These are phyloP conservation scores for Symphodus melops DNA, from an alignment of 2,113 vertebrate species.

Conservation along the genomic window DNA sequence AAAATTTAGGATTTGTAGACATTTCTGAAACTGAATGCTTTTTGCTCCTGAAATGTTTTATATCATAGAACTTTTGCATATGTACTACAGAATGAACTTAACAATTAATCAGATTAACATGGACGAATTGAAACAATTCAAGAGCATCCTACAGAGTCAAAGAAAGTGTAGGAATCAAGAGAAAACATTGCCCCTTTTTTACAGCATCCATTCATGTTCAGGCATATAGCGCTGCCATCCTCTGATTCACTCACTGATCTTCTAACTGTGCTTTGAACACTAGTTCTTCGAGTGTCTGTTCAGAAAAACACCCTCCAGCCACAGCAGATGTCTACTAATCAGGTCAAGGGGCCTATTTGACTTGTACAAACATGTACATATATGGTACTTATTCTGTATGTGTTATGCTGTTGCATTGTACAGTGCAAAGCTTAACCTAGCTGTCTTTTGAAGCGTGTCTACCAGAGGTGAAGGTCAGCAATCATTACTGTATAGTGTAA, in stretches of 20 bases:
- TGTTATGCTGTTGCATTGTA: conserved; percentile 20
- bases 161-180: not conserved
- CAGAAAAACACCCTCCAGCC: conserved; percentile 46
- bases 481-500: not conserved
- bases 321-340: conserved; percentile 65
- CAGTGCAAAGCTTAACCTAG: conserved; percentile 50
- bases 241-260: conserved; percentile 17
- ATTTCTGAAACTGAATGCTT: not conserved
- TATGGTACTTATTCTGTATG: not conserved
- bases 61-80: not conserved
- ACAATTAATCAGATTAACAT: not conserved
- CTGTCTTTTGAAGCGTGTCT: conserved; percentile 55
- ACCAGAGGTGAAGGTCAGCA: conserved; percentile 24
- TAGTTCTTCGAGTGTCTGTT: conserved; percentile 16
- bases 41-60: not conserved
- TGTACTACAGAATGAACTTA: not conserved
- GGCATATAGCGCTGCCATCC: not conserved
- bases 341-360: conserved; percentile 56
- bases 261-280: conserved; percentile 11
- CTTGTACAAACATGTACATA: conserved; percentile 53
- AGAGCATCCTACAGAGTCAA: not conserved
- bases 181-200: too few relatives aligned
- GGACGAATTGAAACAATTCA: not conserved
- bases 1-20: conserved; percentile 10
- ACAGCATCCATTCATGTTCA: not conserved